Conservation (phyloP, 2,797 vertebrate genomes). For the Channallabes apus region DNA sequence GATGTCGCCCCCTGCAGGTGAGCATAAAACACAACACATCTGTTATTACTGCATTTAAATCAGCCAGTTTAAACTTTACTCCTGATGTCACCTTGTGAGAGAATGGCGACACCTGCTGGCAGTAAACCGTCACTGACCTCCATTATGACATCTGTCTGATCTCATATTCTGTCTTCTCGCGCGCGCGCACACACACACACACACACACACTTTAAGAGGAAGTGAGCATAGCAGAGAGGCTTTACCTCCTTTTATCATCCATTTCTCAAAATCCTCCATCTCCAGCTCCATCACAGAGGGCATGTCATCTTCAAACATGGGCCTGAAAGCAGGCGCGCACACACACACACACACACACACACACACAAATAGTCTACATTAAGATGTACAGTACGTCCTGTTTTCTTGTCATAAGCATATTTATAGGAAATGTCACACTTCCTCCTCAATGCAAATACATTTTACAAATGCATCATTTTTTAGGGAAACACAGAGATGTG, state of each 20-base stretch:
- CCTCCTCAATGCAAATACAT: not conserved
- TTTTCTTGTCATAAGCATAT: not conserved
- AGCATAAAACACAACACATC: not conserved
- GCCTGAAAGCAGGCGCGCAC: conserved; percentile 70
- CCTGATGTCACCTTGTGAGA: not conserved
- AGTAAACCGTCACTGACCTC: too few species aligned
- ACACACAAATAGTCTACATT: not conserved
- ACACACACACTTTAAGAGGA: not conserved
- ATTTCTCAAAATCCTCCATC: conserved; percentile 95
- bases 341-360: not conserved
- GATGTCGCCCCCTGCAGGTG: conserved; percentile 40
- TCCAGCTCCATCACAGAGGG: conserved; percentile 97
- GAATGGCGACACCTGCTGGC: conserved; percentile 39
- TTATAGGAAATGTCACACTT: conserved; percentile 21
- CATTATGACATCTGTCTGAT: not conserved
- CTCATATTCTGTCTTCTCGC: not conserved
- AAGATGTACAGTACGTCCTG: not conserved
- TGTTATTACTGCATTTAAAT: not conserved
- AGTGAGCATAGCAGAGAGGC: too few species aligned
- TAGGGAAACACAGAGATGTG: not conserved
- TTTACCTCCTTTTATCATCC: conserved; percentile 88
- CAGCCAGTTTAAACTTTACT: not conserved
- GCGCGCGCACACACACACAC: not conserved
- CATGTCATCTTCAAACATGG: conserved; percentile 98
- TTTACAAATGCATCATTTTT: not conserved